Base-by-base conservation (phyloP, 2,113 vertebrate species). In the Tauraco erythrolophus region DNA sequence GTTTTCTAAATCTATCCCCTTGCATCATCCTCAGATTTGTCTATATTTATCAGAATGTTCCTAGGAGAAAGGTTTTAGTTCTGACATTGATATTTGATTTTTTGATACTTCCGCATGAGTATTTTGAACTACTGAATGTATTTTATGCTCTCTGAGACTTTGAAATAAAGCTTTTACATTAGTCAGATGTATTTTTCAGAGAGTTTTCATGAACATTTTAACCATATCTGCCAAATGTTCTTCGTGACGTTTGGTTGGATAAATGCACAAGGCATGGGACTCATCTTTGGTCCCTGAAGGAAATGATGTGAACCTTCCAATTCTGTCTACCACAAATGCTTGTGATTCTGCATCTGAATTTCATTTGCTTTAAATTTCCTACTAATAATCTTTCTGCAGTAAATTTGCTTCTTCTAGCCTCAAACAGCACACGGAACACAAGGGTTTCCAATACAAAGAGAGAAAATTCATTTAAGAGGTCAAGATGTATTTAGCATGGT, bases 1-100 rank as follows among this genome's bases (percentile, higher is more conserved):
- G 4, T 64, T 39, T 25, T 6, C 3, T 74, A 19, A 46, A 81
- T 86, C 88, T 77, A 25, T 61, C 12, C 11, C 51, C 9, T 72
- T 72, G 8, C 11, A 37, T 19, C 7, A 41, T 61, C 17, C 6
- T 45, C 18, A 16, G 4, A 45, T 76, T n/a, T 84, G 10, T 61
- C 68, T 0, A 0, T 19, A 72, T 61, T 87, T 80, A 25, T 48
- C 48, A 48, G 48, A 48, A 48, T 48, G 22, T 22, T 48, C 18
- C 21, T 48, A 60, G 53, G 21, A 60, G 27, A n/a, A 82, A 60
- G 5, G 79, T 39, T 94, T 71, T 46, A 54, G 19, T 83, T 54
- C 48, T 56, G 37, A 62, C 5, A 15, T 15, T 61, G 10, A 24
- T 30, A 69, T 1, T 56, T 1, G 1, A 3, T 1, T 62, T 66